A percentile compares a stretch with the other conserved stretches of the same genome.
Conservation (phyloP, 2,797 vertebrate genomes). For the Cercopithecus neglectus region DNA sequence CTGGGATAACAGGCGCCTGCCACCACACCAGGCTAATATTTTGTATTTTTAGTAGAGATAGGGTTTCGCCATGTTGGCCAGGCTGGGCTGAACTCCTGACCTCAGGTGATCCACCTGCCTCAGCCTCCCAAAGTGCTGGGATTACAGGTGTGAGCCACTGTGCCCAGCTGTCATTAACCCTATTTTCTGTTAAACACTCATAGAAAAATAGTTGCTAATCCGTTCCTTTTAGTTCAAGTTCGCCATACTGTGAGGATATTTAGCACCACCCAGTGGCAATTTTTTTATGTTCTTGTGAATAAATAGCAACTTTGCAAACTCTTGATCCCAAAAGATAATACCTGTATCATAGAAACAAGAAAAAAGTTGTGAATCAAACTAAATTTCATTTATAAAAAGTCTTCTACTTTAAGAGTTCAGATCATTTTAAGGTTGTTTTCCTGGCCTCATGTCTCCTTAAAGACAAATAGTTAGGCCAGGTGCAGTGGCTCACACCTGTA, state of each 20-base stretch:
- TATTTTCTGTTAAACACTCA: not conserved
- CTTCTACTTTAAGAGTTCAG: not conserved
- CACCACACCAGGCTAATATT: no score
- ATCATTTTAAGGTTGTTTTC: conserved; percentile 10
- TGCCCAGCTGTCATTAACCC: not conserved
- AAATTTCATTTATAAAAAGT: not conserved
- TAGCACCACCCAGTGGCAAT: conserved; percentile 72
- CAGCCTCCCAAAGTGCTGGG: no score
- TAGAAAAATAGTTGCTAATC: not conserved
- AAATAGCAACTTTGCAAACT: conserved; percentile 8
- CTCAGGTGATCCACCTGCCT: no score
- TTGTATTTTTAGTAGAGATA: no score
- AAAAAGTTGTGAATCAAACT: conserved; percentile 9
- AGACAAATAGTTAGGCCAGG: no score
- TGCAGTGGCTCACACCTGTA: no score
- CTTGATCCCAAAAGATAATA: not conserved
- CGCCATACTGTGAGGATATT: not conserved
- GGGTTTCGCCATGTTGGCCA: no score
- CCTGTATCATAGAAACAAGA: not conserved
- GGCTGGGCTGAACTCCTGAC: no score
- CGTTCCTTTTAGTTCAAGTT: not conserved
- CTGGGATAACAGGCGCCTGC: no score
- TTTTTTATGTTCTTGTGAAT: not conserved
- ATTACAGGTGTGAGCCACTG: no score
- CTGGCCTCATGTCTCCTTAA: not conserved